These are phyloP conservation scores for Dromococcyx pavoninus DNA, from an alignment of 2,797 vertebrate genomes.

Conservation along the genomic window DNA sequence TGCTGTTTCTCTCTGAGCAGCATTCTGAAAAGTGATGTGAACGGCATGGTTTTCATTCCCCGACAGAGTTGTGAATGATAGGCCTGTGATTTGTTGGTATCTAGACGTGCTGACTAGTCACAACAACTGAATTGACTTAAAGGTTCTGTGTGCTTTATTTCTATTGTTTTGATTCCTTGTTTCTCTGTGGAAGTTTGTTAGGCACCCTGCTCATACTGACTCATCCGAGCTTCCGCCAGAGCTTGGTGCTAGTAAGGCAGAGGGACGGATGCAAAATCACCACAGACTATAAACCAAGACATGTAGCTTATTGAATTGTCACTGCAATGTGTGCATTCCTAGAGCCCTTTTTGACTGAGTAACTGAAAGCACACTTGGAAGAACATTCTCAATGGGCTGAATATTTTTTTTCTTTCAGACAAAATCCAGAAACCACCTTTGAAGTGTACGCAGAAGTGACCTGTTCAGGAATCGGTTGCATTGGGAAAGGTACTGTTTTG, in stretches of 20 bases:
- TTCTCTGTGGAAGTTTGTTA: neutral
- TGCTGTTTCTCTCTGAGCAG: neutral
- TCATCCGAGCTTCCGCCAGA: neutral
- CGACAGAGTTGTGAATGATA: neutral
- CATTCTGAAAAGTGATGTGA: neutral
- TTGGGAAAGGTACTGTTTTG: conserved; percentile 74
- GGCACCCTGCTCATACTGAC: neutral
- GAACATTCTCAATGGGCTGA: neutral
- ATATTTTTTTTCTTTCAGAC: conserved; percentile 68
- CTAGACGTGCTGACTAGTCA: neutral
- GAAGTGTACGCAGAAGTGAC: conserved; percentile 83
- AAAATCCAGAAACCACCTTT: conserved; percentile 82
- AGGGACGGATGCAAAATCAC: neutral
- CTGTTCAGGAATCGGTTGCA: conserved; percentile 65
- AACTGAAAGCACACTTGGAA: neutral
- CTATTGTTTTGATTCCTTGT: neutral
- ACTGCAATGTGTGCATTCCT: neutral
- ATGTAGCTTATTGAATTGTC: neutral
- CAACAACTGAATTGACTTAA: neutral
- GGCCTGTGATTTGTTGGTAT: neutral
- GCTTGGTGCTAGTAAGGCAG: neutral
- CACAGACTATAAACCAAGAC: neutral
- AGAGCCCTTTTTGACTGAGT: neutral
- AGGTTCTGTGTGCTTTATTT: neutral
- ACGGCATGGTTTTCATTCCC: neutral